Evolutionary conservation across 2,797 vertebrate genomes (phyloP).

Genomic region (Linurgus olivaceus): DNA sequence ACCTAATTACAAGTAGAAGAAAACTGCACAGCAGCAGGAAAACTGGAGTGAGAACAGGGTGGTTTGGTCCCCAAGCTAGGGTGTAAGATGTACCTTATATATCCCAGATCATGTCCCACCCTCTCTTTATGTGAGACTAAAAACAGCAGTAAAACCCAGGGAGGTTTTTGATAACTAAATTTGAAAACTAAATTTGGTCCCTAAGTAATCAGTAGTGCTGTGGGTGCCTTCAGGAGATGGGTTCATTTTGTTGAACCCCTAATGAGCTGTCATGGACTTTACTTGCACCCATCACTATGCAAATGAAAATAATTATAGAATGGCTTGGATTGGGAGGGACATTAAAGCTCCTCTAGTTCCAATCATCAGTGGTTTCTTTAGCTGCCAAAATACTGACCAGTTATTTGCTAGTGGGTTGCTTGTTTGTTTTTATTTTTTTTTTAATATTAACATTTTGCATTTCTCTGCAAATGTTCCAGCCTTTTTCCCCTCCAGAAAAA

Average conservation of each 20-base stretch:
- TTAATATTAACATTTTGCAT: neutral
- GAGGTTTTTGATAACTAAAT: neutral
- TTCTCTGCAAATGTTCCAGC: slow-evolving; percentile 39
- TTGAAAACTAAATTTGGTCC: neutral
- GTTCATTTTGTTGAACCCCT: neutral
- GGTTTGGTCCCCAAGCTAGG: neutral
- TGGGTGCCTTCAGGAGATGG: neutral
- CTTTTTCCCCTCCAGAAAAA: slow-evolving; percentile 21
- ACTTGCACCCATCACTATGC: neutral
- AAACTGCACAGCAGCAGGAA: neutral
- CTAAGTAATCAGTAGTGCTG: neutral
- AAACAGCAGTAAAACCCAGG: neutral
- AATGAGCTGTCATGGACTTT: neutral
- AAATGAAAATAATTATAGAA: neutral
- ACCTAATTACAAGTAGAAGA: neutral
- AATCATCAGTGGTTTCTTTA: neutral
- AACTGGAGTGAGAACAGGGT: neutral
- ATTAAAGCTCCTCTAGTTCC: neutral
- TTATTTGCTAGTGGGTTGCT: neutral
- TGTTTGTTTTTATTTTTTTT: neutral
- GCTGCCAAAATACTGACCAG: neutral
- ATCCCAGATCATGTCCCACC: too few relatives aligned
- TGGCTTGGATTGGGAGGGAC: neutral
- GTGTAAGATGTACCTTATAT: neutral
- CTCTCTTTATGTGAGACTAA: neutral